Base-by-base conservation (phyloP, 2,113 vertebrate species). In the Erpornis zantholeuca region DNA sequence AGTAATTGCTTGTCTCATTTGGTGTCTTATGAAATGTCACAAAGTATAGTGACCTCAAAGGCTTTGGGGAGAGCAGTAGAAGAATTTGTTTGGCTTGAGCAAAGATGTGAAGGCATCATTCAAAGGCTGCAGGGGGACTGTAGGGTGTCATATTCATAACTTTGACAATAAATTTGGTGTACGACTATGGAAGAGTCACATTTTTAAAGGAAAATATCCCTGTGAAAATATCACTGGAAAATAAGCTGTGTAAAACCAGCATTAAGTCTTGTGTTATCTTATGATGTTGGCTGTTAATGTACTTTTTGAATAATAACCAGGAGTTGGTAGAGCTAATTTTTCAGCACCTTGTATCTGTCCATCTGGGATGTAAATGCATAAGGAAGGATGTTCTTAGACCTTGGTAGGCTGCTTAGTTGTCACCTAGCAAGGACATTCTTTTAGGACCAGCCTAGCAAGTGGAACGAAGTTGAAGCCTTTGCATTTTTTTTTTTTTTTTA, bases 11-110 rank as follows among this genome's bases (percentile, higher is more conserved):
- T 88, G 6, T 82, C 68, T 92, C 40, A 56, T 57, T 78, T 50
- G 12, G 35, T 61, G 42, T 70, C 31, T 57, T 69, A 24, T 27
- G 50, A 82, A 82, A 72, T 63, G 53, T 72, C 75, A 59, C 50
- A 47, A 88, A 82, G 31, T 77, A 50, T 72, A 88, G 80, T 66
- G 27, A 54, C 33, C 68, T 92, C n/a, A 77, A 79, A 82, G 35
- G 49, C 75, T 90, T 80, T 61, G 15, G 35, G 27, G 59, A 85
- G 63, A 71, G 63, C 16, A 45, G 25, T 15, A 57, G 42, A 21
- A 81, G 68, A 77, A 90, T 90, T 85, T 79, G 49, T 72, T 95
- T 93, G 63, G 56, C 75, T 85, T 86, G 75, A 91, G 38, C 53
- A 73, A 76, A 95, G 61, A 38, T 66, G 29, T 49, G 59, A 61